Base-by-base conservation (phyloP, 2,888 invertebrate genomes). In the Sympetrum striolatum region DNA sequence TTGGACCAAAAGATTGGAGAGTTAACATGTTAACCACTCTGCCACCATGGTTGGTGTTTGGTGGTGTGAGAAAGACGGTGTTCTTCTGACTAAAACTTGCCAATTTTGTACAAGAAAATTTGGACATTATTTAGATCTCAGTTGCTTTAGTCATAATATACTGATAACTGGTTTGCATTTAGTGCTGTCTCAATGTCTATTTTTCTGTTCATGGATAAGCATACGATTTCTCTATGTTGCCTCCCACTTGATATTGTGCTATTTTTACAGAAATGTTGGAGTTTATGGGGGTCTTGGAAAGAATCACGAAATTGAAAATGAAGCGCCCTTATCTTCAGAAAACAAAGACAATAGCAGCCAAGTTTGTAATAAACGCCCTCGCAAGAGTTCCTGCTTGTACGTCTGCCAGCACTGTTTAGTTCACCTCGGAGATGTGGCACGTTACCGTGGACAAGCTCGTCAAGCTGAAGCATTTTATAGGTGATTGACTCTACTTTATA, bases 361-460 rank as follows among this genome's bases (percentile, higher is more conserved):
- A 64, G 64, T 86, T 8, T 37, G 35, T 58, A 35, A 86, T 12
- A 58, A 86, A 37, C 60, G 86, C 37, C 86, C 86, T 22, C 96
- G 96, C 91, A 95, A 96, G 90, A 96, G 96, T 79, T 97, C 97
- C 15, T 97, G 97, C 93, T 95, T 97, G 91, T 98, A 98, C 94
- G 96, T 98, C 92, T 97, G 97, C 93, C 98, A 98, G 93, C 97
- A 98, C 94, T 98, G 98, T 93, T 95, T 98, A 91, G 97, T 98
- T 91, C 98, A 98, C 93, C 95, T 98, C 91, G 98, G 98, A 0
- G 98, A 98, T 93, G 95, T 98, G 92, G 97, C 98, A 39, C 96
- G 98, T 14, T 98, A 98, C 93, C 95, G 97, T 91, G 90, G 90
- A 31, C 97, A 97, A 93, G 95, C 96, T 92, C 95, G 96, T 90